These are phyloP conservation scores for Tetragonisca angustula DNA, from an alignment of 2,888 invertebrate genomes.

Conservation along the genomic window DNA sequence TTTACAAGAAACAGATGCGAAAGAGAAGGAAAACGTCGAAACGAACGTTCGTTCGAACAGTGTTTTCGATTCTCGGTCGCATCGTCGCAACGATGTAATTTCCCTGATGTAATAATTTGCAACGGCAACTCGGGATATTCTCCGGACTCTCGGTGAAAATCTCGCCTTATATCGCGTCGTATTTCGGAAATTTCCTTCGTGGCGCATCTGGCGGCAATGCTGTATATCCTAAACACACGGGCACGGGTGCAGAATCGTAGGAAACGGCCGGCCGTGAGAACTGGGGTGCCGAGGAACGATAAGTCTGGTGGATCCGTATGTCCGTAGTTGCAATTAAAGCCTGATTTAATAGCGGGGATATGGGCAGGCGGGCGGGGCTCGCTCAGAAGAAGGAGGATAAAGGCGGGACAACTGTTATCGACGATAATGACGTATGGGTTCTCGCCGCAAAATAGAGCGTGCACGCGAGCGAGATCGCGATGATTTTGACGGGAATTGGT, in stretches of 20 bases:
- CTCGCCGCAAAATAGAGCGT: conserved; percentile 55
- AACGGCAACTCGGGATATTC: background rate
- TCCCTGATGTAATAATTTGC: background rate
- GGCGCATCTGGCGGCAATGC: background rate
- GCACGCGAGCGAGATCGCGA: conserved; percentile 68
- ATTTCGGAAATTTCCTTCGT: background rate
- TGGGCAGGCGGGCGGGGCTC: background rate
- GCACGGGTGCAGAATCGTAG: background rate
- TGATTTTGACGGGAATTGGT: conserved; percentile 70
- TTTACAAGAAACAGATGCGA: too few species aligned
- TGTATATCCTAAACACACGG: background rate
- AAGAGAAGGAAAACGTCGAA: too few species aligned
- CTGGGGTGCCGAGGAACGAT: conserved; percentile 19
- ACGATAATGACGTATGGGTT: conserved; percentile 68
- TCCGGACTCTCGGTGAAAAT: background rate
- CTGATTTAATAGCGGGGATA: conserved; percentile 47
- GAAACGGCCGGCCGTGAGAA: conserved; percentile 16
- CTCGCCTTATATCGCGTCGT: background rate
- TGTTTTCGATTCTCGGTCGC: too few species aligned
- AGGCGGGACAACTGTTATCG: conserved; percentile 68
- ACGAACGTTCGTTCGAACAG: too few species aligned
- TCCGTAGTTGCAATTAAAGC: conserved; percentile 42
- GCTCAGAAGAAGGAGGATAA: conserved; percentile 55
- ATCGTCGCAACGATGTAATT: background rate
- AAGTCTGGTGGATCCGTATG: conserved; percentile 27